phyloP scores from a whole-genome alignment of 2,888 invertebrate genomes.

The Drosophila longiperda region DNA sequence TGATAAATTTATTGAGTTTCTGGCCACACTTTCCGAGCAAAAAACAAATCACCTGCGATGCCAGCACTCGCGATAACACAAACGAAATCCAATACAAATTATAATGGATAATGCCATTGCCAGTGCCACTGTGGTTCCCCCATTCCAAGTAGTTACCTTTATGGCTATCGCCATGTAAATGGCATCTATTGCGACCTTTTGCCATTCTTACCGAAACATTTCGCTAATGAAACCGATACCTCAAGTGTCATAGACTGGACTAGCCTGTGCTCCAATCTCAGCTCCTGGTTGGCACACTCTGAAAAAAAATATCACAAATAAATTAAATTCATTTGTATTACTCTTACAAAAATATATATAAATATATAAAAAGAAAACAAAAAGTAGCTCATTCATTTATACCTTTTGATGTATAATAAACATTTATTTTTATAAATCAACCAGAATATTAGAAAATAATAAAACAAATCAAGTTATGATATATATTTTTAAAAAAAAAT shows the following conservation, averaged over 20 bases:
- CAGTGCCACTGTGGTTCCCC: slow-evolving; percentile 14
- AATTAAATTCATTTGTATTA: not conserved
- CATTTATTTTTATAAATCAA: not conserved
- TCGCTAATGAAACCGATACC: slow-evolving; percentile 79
- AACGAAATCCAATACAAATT: slow-evolving; percentile 73
- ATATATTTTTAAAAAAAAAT: not conserved
- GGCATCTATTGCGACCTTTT: slow-evolving; percentile 80
- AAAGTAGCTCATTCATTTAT: no score
- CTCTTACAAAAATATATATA: not conserved
- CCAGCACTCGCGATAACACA: slow-evolving; percentile 49
- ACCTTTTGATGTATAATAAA: not conserved
- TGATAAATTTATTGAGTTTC: slow-evolving; percentile 74
- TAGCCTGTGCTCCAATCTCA: slow-evolving; percentile 35
- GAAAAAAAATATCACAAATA: not conserved
- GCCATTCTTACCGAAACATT: slow-evolving; percentile 78
- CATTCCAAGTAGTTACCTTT: slow-evolving; percentile 22
- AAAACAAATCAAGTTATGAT: not conserved
- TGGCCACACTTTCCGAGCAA: slow-evolving; percentile 30
- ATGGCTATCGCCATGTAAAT: slow-evolving; percentile 69
- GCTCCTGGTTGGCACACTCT: slow-evolving; percentile 44
- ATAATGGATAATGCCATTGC: slow-evolving; percentile 57
- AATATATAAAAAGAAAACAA: no score
- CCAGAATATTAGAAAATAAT: not conserved
- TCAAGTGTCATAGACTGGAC: slow-evolving; percentile 66
- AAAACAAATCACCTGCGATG: slow-evolving; percentile 69